These are phyloP conservation scores for Chromobotia macracanthus DNA, from an alignment of 2,797 vertebrate species.

Conservation along the genomic window DNA sequence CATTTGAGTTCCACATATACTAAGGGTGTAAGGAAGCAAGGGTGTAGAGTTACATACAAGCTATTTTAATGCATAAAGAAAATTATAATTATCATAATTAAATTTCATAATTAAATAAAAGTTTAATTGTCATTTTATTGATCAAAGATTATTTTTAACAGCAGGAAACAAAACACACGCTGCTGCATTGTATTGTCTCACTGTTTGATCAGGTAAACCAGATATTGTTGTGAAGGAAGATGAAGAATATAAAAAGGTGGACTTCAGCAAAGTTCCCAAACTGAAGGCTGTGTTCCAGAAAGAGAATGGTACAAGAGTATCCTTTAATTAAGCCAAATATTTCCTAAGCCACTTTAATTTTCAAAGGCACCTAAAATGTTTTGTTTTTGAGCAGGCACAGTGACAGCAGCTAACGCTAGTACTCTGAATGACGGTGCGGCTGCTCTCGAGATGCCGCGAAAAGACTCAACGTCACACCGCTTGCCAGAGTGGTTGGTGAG, in stretches of 20 bases:
- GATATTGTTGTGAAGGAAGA: conserved; percentile 92
- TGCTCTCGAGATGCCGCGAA: conserved; percentile 87
- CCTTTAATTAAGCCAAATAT: no score
- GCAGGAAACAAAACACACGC: no score
- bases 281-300: conserved; percentile 93
- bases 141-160: no score
- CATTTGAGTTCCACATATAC: conserved; percentile 68
- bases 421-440: conserved; percentile 95
- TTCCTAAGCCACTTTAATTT: no score
- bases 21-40: no score
- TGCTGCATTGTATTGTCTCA: no score
- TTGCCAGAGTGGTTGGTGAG: conserved; percentile 89
- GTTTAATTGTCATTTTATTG: no score
- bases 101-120: no score
- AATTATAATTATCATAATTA: no score
- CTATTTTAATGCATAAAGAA: no score
- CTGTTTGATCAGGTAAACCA: conserved; percentile 94
- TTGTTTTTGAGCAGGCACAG: conserved; percentile 80
- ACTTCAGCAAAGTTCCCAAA: conserved; percentile 95
- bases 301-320: conserved; percentile 83
- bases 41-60: no score
- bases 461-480: conserved; percentile 84
- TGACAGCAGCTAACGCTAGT: conserved; percentile 97
- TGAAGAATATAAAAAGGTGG: conserved; percentile 94
- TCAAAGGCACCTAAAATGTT: neutral